phyloP scores from a whole-genome alignment of 2,888 invertebrate genomes.

The Maniola hyperantus region DNA sequence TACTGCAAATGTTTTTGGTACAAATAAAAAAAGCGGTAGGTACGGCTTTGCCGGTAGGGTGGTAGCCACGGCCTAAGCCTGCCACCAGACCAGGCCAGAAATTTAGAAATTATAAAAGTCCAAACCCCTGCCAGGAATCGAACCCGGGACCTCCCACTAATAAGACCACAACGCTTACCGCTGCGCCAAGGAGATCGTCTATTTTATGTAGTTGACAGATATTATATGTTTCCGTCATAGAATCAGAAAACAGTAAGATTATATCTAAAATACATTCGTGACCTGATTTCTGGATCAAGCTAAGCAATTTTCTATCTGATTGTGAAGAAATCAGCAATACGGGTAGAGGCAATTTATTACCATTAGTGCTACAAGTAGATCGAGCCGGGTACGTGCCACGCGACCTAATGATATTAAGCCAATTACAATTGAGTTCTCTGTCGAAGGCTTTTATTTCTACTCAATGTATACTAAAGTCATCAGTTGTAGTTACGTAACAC shows the following conservation, averaged over 20 bases:
- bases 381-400: slow-evolving; percentile 39
- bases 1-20: too few relatives aligned
- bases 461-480: neutral
- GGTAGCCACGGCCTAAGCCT: too few relatives aligned
- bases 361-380: slow-evolving; percentile 45
- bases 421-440: slow-evolving; percentile 33
- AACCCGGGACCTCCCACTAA: too few relatives aligned
- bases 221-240: too few relatives aligned
- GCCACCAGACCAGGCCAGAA: too few relatives aligned
- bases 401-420: slow-evolving; percentile 39
- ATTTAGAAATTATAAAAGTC: too few relatives aligned
- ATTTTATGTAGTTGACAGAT: too few relatives aligned
- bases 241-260: neutral
- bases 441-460: slow-evolving; percentile 32
- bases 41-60: too few relatives aligned
- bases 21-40: too few relatives aligned
- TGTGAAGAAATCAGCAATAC: slow-evolving; percentile 34
- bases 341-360: slow-evolving; percentile 46
- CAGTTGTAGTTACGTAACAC: neutral
- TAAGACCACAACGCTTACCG: too few relatives aligned
- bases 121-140: too few relatives aligned
- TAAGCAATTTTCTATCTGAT: slow-evolving; percentile 26
- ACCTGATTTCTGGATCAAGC: slow-evolving; percentile 7
- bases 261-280: slow-evolving; percentile 1
- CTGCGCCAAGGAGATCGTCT: too few relatives aligned